Evolutionary conservation across 1,140 invertebrate species (phyloP).

Genomic region (Drosophila lacteicornis): DNA sequence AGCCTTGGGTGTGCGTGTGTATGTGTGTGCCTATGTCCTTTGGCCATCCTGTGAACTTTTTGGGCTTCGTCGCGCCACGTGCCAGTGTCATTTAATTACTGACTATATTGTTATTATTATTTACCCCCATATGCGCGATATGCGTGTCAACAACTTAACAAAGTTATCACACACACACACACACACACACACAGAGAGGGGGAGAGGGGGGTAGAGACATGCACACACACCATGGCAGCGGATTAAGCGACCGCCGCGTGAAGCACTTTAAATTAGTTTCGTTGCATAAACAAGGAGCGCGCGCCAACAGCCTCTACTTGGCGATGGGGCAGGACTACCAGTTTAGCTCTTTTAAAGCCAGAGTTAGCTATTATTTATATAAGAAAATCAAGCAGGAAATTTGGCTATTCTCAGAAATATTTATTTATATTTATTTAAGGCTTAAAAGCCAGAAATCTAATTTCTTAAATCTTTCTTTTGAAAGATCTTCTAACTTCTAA

Average conservation of each 20-base stretch:
- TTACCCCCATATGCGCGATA: slow-evolving; percentile 24
- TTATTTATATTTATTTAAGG: too few species aligned
- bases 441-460: too few species aligned
- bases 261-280: slow-evolving; percentile 81
- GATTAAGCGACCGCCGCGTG: slow-evolving; percentile 74
- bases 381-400: background rate
- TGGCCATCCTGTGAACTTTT: slow-evolving; percentile 26
- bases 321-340: background rate
- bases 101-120: slow-evolving; percentile 69
- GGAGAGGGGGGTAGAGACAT: background rate
- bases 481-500: too few species aligned
- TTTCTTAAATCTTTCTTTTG: background rate
- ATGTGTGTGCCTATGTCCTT: background rate
- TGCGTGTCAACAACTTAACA: slow-evolving; percentile 75
- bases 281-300: slow-evolving; percentile 70
- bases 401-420: background rate
- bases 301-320: slow-evolving; percentile 9
- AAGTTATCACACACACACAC: slow-evolving; percentile 72
- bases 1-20: slow-evolving; percentile 4
- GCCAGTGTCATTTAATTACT: slow-evolving; percentile 74
- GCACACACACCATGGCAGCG: slow-evolving; percentile 39
- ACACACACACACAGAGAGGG: background rate
- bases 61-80: slow-evolving; percentile 55
- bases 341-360: background rate
- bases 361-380: background rate